Evolutionary conservation across 1,140 invertebrate species (phyloP).

Genomic region (Wiebesia pumilae): DNA sequence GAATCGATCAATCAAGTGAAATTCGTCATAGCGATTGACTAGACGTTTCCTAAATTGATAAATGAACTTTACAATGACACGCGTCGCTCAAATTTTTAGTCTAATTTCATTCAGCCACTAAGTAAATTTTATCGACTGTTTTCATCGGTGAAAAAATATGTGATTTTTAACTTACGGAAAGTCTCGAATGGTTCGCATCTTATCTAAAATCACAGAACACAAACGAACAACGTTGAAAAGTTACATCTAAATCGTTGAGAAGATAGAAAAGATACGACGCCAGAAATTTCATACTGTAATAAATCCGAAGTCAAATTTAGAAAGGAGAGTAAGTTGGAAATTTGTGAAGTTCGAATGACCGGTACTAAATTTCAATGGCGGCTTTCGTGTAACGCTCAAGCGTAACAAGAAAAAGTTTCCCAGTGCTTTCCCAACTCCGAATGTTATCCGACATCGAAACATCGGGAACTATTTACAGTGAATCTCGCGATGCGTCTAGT

Average conservation of each 20-base stretch:
- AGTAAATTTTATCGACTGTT: background rate
- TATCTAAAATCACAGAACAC: background rate
- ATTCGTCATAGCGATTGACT: background rate
- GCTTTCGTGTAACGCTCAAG: background rate
- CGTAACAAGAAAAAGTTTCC: background rate
- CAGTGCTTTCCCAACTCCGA: background rate
- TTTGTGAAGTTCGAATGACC: background rate
- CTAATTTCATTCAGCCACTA: background rate
- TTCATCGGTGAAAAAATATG: background rate
- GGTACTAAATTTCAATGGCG: constrained; percentile 19
- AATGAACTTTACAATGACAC: background rate
- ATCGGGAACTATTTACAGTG: background rate
- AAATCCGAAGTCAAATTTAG: background rate
- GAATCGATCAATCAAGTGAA: background rate
- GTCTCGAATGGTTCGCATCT: background rate
- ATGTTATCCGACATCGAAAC: background rate
- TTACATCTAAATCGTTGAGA: background rate
- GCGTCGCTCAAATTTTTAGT: background rate
- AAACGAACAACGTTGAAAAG: background rate
- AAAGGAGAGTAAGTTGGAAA: background rate
- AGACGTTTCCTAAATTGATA: background rate
- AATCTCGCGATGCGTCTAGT: background rate
- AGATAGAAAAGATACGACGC: background rate
- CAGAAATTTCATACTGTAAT: background rate
- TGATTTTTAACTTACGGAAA: background rate